Base-by-base conservation (phyloP, 2,113 vertebrate genomes). In the Pleuronectes platessa region DNA sequence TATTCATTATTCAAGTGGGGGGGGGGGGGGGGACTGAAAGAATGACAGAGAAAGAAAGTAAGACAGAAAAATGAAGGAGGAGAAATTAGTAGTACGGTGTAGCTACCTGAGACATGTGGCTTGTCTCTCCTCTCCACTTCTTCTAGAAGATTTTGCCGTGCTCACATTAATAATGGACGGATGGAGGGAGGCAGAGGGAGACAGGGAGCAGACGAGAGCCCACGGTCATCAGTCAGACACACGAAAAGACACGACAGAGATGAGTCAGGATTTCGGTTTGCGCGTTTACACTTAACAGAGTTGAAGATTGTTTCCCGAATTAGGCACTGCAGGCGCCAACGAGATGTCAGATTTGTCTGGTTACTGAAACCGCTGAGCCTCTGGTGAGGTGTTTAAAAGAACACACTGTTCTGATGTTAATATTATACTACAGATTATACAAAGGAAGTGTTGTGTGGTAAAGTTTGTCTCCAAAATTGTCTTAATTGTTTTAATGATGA, bases 131-230 rank as follows among this genome's bases (percentile, higher is more conserved):
- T 66, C 54, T 58, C 56, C 15, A 65, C 45, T 62, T 85, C 66
- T 63, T 82, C 67, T 59, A 69, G 65, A 89, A 87, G 76, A 61
- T 68, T 76, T 84, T 85, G 79, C 81, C 68, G 91, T 82, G 74
- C 86, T 86, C 78, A 72, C 82, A 91, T 94, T 73, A 91, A 92
- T 90, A 89, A 92, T 92, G 59, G 61, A 93, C 85, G 77, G 40
- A 63, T 17, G 54, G 65, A 78, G 54, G 37, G 63, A 56, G 76
- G 61, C 61, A 69, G 54, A 53, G 63, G 21, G 68, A 68, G 78
- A 75, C 54, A 15, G 64, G 79, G 68, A 40, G 31, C 31, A 31
- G 31, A 5, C 27, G 27, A 31, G 78, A 79, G 67, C 31, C 67
- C 60, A 37, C 1, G 37, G 21, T 68, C 65, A 58, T 66, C 59